Base-by-base conservation (phyloP, 2,113 vertebrate species). In the Gallinago jamesoni region DNA sequence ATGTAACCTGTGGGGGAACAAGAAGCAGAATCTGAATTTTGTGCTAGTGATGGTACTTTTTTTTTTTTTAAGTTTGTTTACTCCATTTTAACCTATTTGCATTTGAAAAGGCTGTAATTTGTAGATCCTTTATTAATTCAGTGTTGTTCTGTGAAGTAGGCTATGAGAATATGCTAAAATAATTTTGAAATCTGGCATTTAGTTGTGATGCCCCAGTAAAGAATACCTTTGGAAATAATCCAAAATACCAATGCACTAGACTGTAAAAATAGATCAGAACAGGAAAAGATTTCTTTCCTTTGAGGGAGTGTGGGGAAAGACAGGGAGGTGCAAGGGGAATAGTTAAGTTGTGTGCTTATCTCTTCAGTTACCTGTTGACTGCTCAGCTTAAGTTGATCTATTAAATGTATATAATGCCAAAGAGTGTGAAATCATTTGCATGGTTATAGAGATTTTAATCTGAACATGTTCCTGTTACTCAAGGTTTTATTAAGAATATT, bases 231-330 rank as follows among this genome's bases (percentile, higher is more conserved):
- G 98, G 97, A 96, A 96, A 96, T 80, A 74, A 73, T 98, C 98
- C 97, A 97, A 88, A 97, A 97, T 98, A 97, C 98, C 95, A 96
- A 73, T 94, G 97, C 96, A 95, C 94, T 94, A 96, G 96, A 97
- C 96, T 98, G 95, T 98, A 98, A 98, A 98, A 98, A 98, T 98
- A 98, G 95, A 96, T 91, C 76, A 88, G 95, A 95, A 93, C 69
- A 91, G 94, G 95, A 94, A 92, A 94, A 94, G 86, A 89, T 96
- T 95, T 97, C 91, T 83, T 95, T 93, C 93, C 95, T 93, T 97
- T 88, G 87, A 76, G 89, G 94, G 96, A 93, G 41, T 28, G 63
- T 57, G 62, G 91, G 83, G 73, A 93, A 90, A 82, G 84, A 64
- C 66, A 28, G 66, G 78, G 84, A 96, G 62, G 74, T 84, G 67